A percentile compares a stretch with the other conserved stretches of the same genome.
These are phyloP conservation scores for Drosophila chauvacae DNA, from an alignment of 1,140 invertebrate species.

Conservation along the genomic window DNA sequence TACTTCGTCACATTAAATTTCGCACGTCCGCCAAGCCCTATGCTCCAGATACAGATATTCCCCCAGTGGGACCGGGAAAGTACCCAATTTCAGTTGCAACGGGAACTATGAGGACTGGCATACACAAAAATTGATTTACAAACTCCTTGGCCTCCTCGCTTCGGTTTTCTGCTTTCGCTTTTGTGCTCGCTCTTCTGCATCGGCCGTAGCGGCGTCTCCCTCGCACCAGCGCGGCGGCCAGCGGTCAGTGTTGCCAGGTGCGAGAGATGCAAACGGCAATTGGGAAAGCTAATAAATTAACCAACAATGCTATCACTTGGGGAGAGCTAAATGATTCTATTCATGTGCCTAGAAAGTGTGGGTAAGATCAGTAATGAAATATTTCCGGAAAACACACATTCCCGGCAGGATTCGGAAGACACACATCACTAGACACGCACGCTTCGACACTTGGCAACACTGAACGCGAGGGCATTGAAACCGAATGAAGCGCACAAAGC, in stretches of 20 bases:
- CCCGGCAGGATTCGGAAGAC: background rate
- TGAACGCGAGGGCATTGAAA: constrained; percentile 73
- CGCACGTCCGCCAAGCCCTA: constrained; percentile 25
- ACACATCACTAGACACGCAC: constrained; percentile 46
- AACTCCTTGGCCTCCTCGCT: constrained; percentile 70
- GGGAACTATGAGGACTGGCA: constrained; percentile 69
- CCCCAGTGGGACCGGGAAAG: constrained; percentile 22
- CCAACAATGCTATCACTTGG: constrained; percentile 5
- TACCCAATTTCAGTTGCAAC: constrained; percentile 57
- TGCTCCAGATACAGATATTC: constrained; percentile 2
- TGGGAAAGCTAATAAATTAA: constrained; percentile 12
- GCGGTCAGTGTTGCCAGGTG: constrained; percentile 56
- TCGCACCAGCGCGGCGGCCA: constrained; percentile 30
- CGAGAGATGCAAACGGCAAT: background rate
- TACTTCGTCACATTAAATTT: constrained; percentile 17
- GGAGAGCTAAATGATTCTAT: background rate
- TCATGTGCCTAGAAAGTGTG: background rate
- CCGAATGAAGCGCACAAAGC: constrained; percentile 70
- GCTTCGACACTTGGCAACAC: constrained; percentile 57
- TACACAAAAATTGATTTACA: constrained; percentile 84
- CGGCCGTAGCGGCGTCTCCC: constrained; percentile 52
- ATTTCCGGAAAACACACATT: constrained; percentile 1
- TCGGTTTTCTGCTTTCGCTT: constrained; percentile 74
- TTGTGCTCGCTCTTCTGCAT: constrained; percentile 64
- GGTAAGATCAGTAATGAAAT: constrained; percentile 5